Base-by-base conservation (phyloP, 1,140 invertebrate species). In the Rhagoletis zephyria region DNA sequence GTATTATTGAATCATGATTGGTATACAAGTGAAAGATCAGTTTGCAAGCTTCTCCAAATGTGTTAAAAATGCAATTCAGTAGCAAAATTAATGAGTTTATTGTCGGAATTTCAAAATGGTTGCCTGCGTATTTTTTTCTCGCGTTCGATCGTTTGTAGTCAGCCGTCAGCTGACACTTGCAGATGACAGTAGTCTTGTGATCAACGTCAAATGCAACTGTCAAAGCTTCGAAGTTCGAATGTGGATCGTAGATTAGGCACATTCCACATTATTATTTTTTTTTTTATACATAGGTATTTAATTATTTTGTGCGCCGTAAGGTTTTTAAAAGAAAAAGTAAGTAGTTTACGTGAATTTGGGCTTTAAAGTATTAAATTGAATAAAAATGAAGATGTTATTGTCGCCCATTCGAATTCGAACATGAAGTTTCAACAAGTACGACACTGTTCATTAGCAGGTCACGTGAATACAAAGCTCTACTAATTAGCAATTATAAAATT, bases 171-270 rank as follows among this genome's bases (percentile, higher is more conserved):
- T 85, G 85, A 85, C 60, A 81, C 48, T 56, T 81, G 48, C 48
- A 56, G 74, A 61, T 85, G 85, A 85, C 56, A 85, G 19, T 45
- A 85, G 85, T 85, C 85, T 85, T 63, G 42, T 85, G 85, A 85
- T 85, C 85, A 85, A 85, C 85, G 85, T 85, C 85, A 85, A 63
- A 85, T 85, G 56, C n/a, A 85, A 63, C 51, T 85, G 85, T 85
- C 85, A 85, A 85, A 85, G 30, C 10, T 61, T 85, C 85, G 85
- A 61, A 85, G 19, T 85, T 85, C 59, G 59, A 63, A 85, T 63
- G 56, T 16, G 85, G 14, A 45, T 45, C 2, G 61, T 63, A 12
- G 12, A 63, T 61, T 42, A 14, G 30, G 12, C 7, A 40, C 30
- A 16, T 16, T 60, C 45, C 59, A 48, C 85, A n/a, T 81, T 30